Evolutionary conservation across 2,113 vertebrate species (phyloP), one percentile per base, ranked within the genome.

Genomic region (Andinoacara biseriatus): DNA sequence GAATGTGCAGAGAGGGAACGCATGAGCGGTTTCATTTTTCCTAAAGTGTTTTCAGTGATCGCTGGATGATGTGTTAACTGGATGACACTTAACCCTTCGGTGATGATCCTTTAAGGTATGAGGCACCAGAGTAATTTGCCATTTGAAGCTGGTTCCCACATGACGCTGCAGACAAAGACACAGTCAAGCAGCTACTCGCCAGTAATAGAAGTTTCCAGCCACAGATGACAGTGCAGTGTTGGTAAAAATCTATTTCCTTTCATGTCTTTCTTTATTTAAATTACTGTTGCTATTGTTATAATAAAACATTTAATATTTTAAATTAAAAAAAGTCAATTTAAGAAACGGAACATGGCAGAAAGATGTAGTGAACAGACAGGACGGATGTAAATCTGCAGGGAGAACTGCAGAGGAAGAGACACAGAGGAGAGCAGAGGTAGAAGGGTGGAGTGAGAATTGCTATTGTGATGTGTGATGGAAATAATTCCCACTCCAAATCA

Each of bases 401-500:
- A 7, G 1, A 76, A 38, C 58, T 58, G 57, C 29, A 76, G 69
- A n/a, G 29, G 7, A 13, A 52, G 61, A 72, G 31, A 29, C 24
- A 20, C 2, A 17, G 29, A 14, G 22, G 54, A 31, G 65, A 38
- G 58, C 11, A 22, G 65, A 77, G 56, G 74, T 40, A 79, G 69
- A 79, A 54, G 18, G 49, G 75, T 5, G 33, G 59, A 75, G 78
- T 54, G 74, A 89, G 38, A 87, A 82, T 77, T 85, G 91, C 89
- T 58, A 81, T 40, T 57, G 35, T 75, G 63, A 81, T 77, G 85
- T 87, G 80, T 78, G 92, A 92, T 89, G 62, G 83, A 90, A 93
- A 90, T 91, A 90, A 93, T 86, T 90, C 78, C 69, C 74, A 86
- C 86, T 91, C 78, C 81, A 75, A 61, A 86, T 91, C 85, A 82